Evolutionary conservation across 2,888 invertebrate genomes (phyloP).

Genomic region (Erpobdella octoculata): DNA sequence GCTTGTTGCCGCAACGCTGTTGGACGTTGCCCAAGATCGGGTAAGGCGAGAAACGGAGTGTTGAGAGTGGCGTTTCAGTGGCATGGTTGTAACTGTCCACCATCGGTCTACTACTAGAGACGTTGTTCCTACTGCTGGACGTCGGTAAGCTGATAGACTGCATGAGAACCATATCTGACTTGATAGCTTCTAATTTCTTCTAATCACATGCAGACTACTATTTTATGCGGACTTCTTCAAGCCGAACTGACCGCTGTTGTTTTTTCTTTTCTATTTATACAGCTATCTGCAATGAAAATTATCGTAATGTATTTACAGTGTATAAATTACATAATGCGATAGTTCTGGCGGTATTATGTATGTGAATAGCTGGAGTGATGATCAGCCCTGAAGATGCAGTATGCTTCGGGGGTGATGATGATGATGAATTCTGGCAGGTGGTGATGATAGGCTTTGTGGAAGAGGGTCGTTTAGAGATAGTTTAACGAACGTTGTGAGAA

Average conservation of each 20-base stretch:
- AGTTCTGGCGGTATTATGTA: too few relatives aligned
- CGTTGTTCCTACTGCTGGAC: too few relatives aligned
- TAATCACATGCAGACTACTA: neutral
- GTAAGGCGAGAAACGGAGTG: neutral
- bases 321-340: too few relatives aligned
- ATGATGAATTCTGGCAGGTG: neutral
- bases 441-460: too few relatives aligned
- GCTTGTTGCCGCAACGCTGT: too few relatives aligned
- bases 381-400: neutral
- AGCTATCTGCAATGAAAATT: too few relatives aligned
- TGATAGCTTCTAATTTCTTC: neutral
- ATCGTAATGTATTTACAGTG: too few relatives aligned
- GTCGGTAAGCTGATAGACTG: neutral
- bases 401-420: neutral
- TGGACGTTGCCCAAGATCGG: neutral
- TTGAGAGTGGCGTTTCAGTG: neutral
- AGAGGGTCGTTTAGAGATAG: too few relatives aligned
- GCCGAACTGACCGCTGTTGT: neutral
- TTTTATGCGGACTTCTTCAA: neutral
- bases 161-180: constrained; percentile 1
- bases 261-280: too few relatives aligned
- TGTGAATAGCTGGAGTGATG: neutral
- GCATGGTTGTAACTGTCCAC: neutral
- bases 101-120: too few relatives aligned
- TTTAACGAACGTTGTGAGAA: too few relatives aligned